Evolutionary conservation across 2,888 invertebrate species (phyloP).

Genomic region (Drosophila antonietae): DNA sequence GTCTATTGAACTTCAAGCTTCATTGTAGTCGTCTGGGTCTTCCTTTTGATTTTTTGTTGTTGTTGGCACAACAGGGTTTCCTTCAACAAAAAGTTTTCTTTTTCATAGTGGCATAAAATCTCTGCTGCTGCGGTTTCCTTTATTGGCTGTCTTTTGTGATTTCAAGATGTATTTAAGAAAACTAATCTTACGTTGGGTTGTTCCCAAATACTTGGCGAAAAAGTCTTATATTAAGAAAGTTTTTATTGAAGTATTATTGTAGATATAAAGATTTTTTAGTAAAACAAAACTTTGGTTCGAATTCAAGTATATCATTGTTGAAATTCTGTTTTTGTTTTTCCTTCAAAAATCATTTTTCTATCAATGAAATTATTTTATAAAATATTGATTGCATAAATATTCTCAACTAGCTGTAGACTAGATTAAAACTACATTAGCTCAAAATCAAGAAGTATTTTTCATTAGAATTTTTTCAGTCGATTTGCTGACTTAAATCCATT

Average conservation of each 20-base stretch:
- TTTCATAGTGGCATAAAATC: constrained; percentile 14
- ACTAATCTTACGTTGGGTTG: neutral
- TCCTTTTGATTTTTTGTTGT: neutral
- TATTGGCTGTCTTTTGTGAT: constrained; percentile 20
- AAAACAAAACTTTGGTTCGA: neutral
- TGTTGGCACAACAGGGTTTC: constrained; percentile 5
- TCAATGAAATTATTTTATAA: neutral
- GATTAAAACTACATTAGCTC: too few species aligned
- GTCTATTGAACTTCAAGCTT: constrained; percentile 47
- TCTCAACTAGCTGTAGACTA: too few species aligned
- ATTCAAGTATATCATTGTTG: neutral
- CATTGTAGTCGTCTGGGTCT: neutral
- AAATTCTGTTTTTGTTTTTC: neutral
- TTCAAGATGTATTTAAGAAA: constrained; percentile 6
- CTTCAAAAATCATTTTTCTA: neutral
- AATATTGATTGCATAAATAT: too few species aligned
- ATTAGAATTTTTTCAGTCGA: too few species aligned
- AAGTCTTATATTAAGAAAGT: neutral
- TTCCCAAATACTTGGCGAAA: neutral
- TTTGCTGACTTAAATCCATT: too few species aligned
- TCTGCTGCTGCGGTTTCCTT: constrained; percentile 2
- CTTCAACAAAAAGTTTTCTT: constrained; percentile 30
- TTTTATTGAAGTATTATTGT: neutral
- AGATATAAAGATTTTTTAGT: too few species aligned
- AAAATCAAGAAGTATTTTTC: too few species aligned